Conservation (phyloP, 2,113 vertebrate species). For the Puma concolor region DNA sequence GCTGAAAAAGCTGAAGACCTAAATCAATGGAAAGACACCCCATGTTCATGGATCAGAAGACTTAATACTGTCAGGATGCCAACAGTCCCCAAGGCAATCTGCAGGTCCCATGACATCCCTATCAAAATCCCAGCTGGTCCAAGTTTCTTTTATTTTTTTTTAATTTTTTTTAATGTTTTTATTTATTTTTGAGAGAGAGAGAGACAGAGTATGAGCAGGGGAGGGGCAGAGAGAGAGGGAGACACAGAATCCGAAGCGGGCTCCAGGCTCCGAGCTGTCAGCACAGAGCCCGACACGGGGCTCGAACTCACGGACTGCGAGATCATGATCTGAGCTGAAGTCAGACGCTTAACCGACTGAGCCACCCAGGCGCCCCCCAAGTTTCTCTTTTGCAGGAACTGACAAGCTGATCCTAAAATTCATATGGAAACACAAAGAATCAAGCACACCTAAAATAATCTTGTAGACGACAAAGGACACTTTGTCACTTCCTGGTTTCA, state of each 20-base stretch:
- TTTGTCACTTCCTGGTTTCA: not conserved
- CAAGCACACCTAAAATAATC: too few relatives aligned
- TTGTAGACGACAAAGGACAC: not conserved
- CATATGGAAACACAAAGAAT: not conserved
- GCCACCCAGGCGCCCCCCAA: not conserved
- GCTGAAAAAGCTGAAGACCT: not conserved
- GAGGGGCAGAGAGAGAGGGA: too few relatives aligned
- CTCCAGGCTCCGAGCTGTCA: too few relatives aligned
- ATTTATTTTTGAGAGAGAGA: too few relatives aligned
- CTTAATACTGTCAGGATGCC: not conserved
- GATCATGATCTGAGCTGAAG: too few relatives aligned
- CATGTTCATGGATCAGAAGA: not conserved
- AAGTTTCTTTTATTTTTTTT: not conserved
- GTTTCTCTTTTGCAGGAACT: not conserved
- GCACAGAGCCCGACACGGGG: too few relatives aligned
- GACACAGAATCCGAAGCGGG: too few relatives aligned
- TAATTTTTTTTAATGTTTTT: too few relatives aligned
- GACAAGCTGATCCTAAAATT: not conserved
- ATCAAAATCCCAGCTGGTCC: not conserved
- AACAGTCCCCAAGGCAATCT: not conserved
- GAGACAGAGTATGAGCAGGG: too few relatives aligned
- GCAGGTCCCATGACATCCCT: not conserved
- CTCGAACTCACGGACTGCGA: too few relatives aligned
- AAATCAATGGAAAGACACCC: not conserved
- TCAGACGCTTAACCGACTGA: too few relatives aligned